Evolutionary conservation across 2,888 invertebrate species (phyloP).

Genomic region (Tipula confusa): DNA sequence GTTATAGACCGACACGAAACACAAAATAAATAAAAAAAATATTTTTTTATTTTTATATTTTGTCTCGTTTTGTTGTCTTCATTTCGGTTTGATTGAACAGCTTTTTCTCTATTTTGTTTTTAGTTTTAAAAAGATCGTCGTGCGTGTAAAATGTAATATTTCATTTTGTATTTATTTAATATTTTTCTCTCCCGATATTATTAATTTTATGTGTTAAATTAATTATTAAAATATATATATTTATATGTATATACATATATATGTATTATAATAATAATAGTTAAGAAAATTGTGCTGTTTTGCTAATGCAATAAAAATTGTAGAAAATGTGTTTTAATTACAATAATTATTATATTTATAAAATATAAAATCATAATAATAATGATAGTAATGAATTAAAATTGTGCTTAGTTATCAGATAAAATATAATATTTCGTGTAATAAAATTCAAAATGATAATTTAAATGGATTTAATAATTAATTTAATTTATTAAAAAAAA

Average conservation of each 20-base stretch:
- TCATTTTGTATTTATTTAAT: background rate
- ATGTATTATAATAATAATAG: background rate
- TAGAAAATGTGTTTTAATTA: background rate
- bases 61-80: background rate
- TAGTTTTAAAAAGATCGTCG: slow-evolving; percentile 3
- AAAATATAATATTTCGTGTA: background rate
- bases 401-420: background rate
- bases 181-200: background rate
- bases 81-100: background rate
- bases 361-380: background rate
- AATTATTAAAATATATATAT: background rate
- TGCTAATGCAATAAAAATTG: background rate
- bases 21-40: background rate
- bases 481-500: background rate
- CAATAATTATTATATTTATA: background rate
- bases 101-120: background rate
- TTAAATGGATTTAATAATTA: slow-evolving; percentile 3
- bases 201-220: background rate
- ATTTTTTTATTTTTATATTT: background rate
- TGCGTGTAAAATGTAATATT: background rate
- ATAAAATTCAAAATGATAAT: background rate
- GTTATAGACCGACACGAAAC: background rate
- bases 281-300: background rate
- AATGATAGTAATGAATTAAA: background rate
- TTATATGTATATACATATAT: too few relatives aligned